Evolutionary conservation across 2,113 vertebrate species (phyloP), one percentile per base, ranked within the genome.

Genomic region (Oreamnos americanus): DNA sequence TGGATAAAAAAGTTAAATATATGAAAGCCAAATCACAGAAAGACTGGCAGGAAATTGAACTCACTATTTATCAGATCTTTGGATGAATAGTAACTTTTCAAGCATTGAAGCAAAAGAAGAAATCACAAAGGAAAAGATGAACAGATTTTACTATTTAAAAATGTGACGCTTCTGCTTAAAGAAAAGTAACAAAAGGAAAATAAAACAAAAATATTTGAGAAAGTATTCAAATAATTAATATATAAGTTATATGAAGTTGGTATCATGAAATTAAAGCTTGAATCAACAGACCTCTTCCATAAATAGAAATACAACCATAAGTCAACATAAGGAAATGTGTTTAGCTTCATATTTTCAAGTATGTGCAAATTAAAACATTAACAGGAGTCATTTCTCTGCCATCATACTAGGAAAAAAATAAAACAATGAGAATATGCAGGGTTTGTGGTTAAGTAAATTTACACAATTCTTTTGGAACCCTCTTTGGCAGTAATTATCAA

Each of bases 31-130:
- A 91, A 96, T 94, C 71, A 79, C 36, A 93, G 86, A 86, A 90
- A 97, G 97, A 89, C 86, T 92, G 64, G 91, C 94, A 98, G 97
- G 97, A 98, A 98, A 98, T 96, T 96, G 96, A 97, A 93, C 93
- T 96, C 79, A 58, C 94, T 97, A n/a, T 84, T 90, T 95, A 97
- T 98, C 96, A 96, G 96, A 98, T 96, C 94, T 96, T 89, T 57
- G 96, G 58, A 96, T 47, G n/a, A 91, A 96, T 85, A 51, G 57
- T 93, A 87, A 93, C 83, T 93, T 97, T 83, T 83, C 89, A 95
- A 84, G 86, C 60, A 87, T 6, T 79, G 58, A 90, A 45, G 93
- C 94, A 89, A 97, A 97, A 97, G 84, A 89, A 98, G 43, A 90
- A 88, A 87, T 79, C 64, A 96, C 96, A 92, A 92, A 97, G 71